phyloP scores from a whole-genome alignment of 2,797 vertebrate species.

The Crocodylus rhombifer region DNA sequence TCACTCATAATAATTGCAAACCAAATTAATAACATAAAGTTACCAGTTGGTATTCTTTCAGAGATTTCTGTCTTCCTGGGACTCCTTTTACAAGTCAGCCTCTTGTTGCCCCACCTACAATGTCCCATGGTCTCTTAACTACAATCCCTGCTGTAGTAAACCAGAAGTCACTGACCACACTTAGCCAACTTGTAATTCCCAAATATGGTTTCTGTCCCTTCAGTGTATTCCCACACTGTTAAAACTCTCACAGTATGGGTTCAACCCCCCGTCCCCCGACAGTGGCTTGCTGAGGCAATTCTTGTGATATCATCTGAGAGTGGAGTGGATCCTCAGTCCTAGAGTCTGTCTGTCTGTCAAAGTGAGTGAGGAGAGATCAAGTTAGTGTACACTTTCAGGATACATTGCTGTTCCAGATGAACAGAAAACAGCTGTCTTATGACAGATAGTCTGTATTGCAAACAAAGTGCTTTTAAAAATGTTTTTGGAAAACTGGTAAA shows the following conservation, averaged over 20 bases:
- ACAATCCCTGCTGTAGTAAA: too few relatives aligned
- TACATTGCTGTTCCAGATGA: conserved; percentile 3
- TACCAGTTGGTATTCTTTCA: too few relatives aligned
- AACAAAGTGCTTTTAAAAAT: background rate
- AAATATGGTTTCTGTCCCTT: background rate
- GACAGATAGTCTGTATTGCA: conserved; percentile 54
- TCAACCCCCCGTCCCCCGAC: background rate
- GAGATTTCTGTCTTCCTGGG: too few relatives aligned
- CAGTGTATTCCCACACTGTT: background rate
- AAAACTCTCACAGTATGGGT: too few relatives aligned
- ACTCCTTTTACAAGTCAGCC: too few relatives aligned
- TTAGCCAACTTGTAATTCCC: too few relatives aligned
- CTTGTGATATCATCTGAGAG: background rate
- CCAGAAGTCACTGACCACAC: too few relatives aligned
- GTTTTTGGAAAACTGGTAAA: conserved; percentile 8
- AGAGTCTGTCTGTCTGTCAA: background rate
- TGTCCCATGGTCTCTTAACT: too few relatives aligned
- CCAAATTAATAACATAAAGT: too few relatives aligned
- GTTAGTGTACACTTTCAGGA: background rate
- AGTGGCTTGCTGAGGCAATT: background rate
- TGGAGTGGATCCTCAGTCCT: background rate
- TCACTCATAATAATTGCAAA: too few relatives aligned
- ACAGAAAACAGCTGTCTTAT: conserved; percentile 72
- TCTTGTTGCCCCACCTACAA: too few relatives aligned
- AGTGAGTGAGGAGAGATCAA: background rate